Evolutionary conservation across 2,888 invertebrate species (phyloP), one percentile per base, ranked within the genome.

Genomic region (Mycalesis mineus): DNA sequence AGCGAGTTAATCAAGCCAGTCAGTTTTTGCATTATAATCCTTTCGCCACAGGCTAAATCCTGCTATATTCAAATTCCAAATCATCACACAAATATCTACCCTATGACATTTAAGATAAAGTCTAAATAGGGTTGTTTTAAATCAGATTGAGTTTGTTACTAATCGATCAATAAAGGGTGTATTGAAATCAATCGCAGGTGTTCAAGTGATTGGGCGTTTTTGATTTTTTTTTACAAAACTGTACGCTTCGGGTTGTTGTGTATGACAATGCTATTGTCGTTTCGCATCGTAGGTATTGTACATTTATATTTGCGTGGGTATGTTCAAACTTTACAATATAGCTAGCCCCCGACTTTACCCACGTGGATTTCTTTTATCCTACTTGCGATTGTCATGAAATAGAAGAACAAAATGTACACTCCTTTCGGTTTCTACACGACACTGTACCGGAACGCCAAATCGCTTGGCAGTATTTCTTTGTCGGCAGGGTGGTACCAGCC

Each of bases 101-200:
- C 37, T 41, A 33, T 7, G 0, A 0, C 2, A 4, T 22, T 15
- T 1, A 0, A 0, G 0, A n/a, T 53, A 62, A 36, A n/a, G 28
- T 13, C 36, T 7, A 48, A 33, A 58, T 45, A 49, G 6, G n/a
- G 2, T 7, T 40, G 15, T 6, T 8, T 6, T 9, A 29, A 15
- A 40, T n/a, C 11, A 15, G 22, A 57, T 52, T 55, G 50, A 45
- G 2, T 61, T 73, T 75, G 78, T 73, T 74, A 74, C 78, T 74
- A 85, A 88, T 87, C 84, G 80, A 85, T 84, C 79, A 80, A 77
- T 80, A 78, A 82, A 78, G 74, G 74, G 75, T 78, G 75, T 73
- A 80, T 85, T 80, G 77, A 80, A 79, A 74, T 74, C 71, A 79
- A 82, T 84, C 78, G 85, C 88, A 89, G 88, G 88, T 89, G 88